Evolutionary conservation across 2,113 vertebrate species (phyloP), one percentile per base, ranked within the genome.

Genomic region (Polypterus bichir): DNA sequence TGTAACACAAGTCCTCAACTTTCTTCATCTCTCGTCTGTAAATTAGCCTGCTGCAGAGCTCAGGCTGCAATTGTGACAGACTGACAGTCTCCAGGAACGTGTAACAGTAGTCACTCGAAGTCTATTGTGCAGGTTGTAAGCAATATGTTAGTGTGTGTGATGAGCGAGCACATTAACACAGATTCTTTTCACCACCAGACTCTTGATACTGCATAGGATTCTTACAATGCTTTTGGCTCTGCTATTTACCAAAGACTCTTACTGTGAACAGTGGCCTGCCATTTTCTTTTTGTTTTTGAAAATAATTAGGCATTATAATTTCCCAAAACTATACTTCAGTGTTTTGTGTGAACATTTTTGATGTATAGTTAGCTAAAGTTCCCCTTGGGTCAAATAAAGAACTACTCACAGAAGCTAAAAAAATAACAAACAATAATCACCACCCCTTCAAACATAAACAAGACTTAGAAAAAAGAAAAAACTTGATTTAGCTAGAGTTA

Each of bases 1-100:
- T 86, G 92, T 94, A 97, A 98, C 84, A 81, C 80, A 91, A 96
- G 88, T 84, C 81, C 78, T 76, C 83, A 81, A 83, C 83, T 81
- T 88, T 86, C 85, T 85, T 88, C 88, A 83, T 76, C 81, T 79
- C 79, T 76, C 74, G 76, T 71, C 70, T 76, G 83, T 83, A 85
- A 86, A 83, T 83, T 86, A 83, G 84, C 76, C 84, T 70, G 71
- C 77, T 83, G 80, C 80, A 84, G 77, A 81, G 84, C 83, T 76
- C 76, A 78, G 72, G 76, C 79, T 80, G 77, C 83, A 81, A 88
- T 81, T 87, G 81, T 85, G 81, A 85, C 81, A 89, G 86, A 83
- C 86, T 80, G 86, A 81, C 84, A 85, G 81, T 86, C 86, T 83
- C 79, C 77, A 84, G 83, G 77, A 90, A 89, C 86, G 81, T 83